These are phyloP conservation scores for Hermatobates lingyangjiaoensis DNA, from an alignment of 1,140 invertebrate genomes.

Conservation along the genomic window DNA sequence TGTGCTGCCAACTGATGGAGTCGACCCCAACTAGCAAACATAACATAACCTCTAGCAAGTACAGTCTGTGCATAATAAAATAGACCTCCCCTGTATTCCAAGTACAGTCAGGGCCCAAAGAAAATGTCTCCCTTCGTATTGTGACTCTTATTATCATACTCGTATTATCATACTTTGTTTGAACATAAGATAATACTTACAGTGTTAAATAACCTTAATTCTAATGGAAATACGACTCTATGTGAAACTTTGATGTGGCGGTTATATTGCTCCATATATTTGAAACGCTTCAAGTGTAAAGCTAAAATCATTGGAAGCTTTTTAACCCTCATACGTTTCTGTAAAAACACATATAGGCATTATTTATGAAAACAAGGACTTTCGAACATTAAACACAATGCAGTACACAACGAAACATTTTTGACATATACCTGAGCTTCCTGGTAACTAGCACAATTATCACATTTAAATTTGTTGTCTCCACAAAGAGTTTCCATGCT, in stretches of 20 bases:
- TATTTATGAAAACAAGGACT: not conserved
- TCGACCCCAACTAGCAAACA: no score
- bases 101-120: no score
- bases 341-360: conserved; percentile 21
- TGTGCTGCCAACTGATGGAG: no score
- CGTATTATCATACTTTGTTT: no score
- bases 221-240: conserved; percentile 94
- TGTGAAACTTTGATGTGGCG: conserved; percentile 98
- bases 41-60: no score
- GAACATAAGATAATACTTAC: conserved; percentile 32
- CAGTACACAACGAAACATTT: not conserved
- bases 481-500: conserved; percentile 97
- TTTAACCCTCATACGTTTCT: conserved; percentile 94
- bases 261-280: conserved; percentile 98
- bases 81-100: no score
- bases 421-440: conserved; percentile 64
- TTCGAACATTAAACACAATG: not conserved
- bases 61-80: no score
- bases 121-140: no score
- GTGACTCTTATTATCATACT: no score
- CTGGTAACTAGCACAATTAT: conserved; percentile 97
- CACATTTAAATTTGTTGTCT: conserved; percentile 99
- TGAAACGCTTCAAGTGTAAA: conserved; percentile 94
- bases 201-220: conserved; percentile 93
- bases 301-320: conserved; percentile 95